phyloP scores from a whole-genome alignment of 2,888 invertebrate species.

The Ophion costatus region DNA sequence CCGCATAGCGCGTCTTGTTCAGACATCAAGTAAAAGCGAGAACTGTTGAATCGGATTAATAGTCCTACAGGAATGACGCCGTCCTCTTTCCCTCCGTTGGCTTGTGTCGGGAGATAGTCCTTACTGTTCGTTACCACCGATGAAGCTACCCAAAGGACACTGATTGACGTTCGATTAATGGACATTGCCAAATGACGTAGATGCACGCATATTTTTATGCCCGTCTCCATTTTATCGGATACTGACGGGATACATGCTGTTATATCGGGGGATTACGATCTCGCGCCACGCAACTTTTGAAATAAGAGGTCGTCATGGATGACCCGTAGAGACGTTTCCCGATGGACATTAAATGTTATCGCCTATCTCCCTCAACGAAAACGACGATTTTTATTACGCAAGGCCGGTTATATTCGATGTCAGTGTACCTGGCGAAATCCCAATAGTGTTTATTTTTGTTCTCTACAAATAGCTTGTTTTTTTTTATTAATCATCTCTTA shows the following conservation, averaged over 20 bases:
- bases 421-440: not conserved
- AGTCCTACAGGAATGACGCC: conserved; percentile 44
- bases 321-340: not conserved
- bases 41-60: conserved; percentile 72
- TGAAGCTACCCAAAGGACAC: conserved; percentile 14
- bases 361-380: not conserved
- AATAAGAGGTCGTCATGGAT: not conserved
- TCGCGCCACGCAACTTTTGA: not conserved
- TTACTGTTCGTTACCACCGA: conserved; percentile 4
- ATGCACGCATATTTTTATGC: not conserved
- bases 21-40: conserved; percentile 71
- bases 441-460: not conserved
- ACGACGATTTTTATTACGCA: not conserved
- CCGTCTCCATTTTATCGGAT: not conserved
- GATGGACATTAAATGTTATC: not conserved
- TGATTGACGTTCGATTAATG: conserved; percentile 21
- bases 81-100: conserved; percentile 10
- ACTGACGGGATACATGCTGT: not conserved
- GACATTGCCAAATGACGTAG: conserved; percentile 8
- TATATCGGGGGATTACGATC: not conserved
- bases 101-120: not conserved
- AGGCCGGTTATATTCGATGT: not conserved
- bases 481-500: not conserved
- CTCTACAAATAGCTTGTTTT: not conserved
- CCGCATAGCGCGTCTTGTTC: conserved; percentile 68